Evolutionary conservation across 2,888 invertebrate genomes (phyloP).

Genomic region (Scotopteryx bipunctaria): DNA sequence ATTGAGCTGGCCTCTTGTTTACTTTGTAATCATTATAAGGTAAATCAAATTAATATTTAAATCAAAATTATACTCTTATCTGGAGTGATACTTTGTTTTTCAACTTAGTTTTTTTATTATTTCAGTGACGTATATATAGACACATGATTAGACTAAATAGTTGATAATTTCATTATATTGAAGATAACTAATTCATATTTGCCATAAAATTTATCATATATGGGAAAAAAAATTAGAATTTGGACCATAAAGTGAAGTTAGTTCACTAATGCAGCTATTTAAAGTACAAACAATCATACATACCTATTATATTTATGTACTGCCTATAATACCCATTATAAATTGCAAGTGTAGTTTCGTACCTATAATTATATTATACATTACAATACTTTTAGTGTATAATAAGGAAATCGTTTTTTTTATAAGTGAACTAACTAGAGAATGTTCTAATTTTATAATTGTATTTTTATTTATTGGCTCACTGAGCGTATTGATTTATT

Average conservation of each 20-base stretch:
- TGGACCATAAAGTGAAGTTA: slow-evolving; percentile 73
- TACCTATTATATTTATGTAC: slow-evolving; percentile 38
- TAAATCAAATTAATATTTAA: slow-evolving; percentile 24
- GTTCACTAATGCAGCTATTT: slow-evolving; percentile 51
- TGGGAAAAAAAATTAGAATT: slow-evolving; percentile 43
- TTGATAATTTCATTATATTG: not conserved
- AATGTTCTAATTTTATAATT: no score
- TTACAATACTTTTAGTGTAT: slow-evolving; percentile 1
- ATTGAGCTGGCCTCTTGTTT: slow-evolving; percentile 59
- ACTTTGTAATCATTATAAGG: slow-evolving; percentile 36
- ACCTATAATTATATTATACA: not conserved
- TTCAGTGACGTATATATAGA: slow-evolving; percentile 1
- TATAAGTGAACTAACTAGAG: not conserved
- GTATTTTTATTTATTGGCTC: not conserved
- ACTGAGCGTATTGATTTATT: not conserved
- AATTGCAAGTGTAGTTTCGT: slow-evolving; percentile 14
- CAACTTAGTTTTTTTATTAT: slow-evolving; percentile 4
- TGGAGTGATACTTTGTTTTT: not conserved
- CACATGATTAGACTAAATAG: slow-evolving; percentile 1
- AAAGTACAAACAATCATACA: slow-evolving; percentile 44
- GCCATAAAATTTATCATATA: not conserved
- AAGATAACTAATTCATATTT: not conserved
- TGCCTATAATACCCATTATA: slow-evolving; percentile 12
- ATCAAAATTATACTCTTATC: slow-evolving; percentile 6
- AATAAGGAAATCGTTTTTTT: not conserved